phyloP scores from a whole-genome alignment of 2,888 invertebrate species.

The Eupsilia transversa region DNA sequence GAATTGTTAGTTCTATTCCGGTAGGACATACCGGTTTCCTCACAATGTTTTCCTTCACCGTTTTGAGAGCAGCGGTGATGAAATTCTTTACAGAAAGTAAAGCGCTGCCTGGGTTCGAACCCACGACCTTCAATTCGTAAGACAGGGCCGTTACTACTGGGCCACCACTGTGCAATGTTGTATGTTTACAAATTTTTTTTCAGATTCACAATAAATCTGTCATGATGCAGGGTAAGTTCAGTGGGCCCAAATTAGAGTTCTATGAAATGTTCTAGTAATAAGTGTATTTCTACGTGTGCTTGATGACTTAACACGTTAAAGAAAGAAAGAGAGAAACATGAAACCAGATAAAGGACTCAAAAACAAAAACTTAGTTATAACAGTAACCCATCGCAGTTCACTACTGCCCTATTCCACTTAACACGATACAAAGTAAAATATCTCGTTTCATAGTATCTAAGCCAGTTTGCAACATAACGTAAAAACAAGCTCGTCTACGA shows the following conservation, averaged over 20 bases:
- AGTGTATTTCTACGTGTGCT: neutral
- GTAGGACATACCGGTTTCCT: no score
- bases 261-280: neutral
- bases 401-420: neutral
- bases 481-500: constrained; percentile 33
- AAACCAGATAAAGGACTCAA: neutral
- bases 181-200: neutral
- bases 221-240: neutral
- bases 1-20: no score
- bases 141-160: no score
- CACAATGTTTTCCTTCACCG: no score
- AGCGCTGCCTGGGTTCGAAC: no score
- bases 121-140: no score
- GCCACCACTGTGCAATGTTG: no score
- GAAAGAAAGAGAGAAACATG: neutral
- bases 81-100: no score
- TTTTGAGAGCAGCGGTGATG: no score
- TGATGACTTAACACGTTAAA: neutral
- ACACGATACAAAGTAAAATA: constrained; percentile 3
- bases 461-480: constrained; percentile 18
- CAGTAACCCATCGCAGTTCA: neutral
- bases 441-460: constrained; percentile 8
- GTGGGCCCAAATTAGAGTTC: neutral
- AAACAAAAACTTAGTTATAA: neutral
- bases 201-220: neutral